Evolutionary conservation across 2,797 vertebrate species (phyloP), one percentile per base, ranked within the genome.

Genomic region (Caiman crocodilus): DNA sequence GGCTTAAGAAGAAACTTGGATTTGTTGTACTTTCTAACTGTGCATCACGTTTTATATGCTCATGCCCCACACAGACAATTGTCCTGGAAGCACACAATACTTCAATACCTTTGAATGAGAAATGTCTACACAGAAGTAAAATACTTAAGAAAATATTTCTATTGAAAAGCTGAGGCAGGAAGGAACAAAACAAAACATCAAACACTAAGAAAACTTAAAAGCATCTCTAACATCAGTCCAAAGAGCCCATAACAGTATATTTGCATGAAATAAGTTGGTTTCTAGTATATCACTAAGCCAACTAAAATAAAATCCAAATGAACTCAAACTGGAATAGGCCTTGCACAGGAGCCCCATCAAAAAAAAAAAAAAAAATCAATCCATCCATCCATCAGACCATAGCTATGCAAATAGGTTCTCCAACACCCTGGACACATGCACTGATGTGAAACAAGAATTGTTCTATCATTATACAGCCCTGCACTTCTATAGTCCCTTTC

Each of bases 81-180:
- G 11, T 28, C 50, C 67, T 25, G 7, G 64, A 50, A 42, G 82
- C 21, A 76, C 26, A 59, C 71, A 85, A n/a, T 23, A 23, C 26
- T 5, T 65, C 0, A 0, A 74, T 20, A 65, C 25, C n/a, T 90
- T 21, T 1, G 0, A 57, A 0, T 79, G 16, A 17, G 89, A 71
- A 61, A 61, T 12, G 16, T 55, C 88, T 64, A 65, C 57, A n/a
- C 0, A 79, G 60, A 86, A 71, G 20, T 32, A 61, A 6, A 74
- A 76, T 56, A 74, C 26, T n/a, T 56, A 50, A 50, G 42, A 69
- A 71, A 42, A 35, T 35, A 71, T 71, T 35, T 71, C 32, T 35
- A 74, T 0, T 21, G 28, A 67, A 90, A 86, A 87, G 61, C 50
- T 60, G 50, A 42, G 63, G 14, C 74, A 83, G 63, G 28, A 75